Conservation (phyloP, 2,888 invertebrate species). For the Euphydryas editha region DNA sequence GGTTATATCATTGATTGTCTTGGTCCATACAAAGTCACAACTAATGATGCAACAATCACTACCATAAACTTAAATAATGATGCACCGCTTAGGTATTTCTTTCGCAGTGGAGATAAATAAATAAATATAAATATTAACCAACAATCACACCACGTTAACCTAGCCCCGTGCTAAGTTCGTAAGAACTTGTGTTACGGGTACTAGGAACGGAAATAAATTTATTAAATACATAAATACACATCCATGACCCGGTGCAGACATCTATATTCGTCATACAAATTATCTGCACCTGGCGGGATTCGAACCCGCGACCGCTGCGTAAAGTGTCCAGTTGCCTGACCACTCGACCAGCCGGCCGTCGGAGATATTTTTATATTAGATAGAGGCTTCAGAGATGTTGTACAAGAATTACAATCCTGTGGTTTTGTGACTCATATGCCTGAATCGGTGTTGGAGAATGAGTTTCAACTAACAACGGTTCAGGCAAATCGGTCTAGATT, state of each 20-base stretch:
- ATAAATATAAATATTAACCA: no score
- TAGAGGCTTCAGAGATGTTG: constrained; percentile 1
- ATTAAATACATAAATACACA: no score
- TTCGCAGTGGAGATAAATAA: not conserved
- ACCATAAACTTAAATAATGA: not conserved
- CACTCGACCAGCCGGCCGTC: no score
- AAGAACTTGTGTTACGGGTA: no score
- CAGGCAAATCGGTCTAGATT: not conserved
- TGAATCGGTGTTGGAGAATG: not conserved
- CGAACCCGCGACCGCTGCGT: no score
- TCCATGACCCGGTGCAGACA: no score
- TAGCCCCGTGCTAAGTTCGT: no score
- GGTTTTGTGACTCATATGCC: not conserved
- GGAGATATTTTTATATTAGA: constrained; percentile 10
- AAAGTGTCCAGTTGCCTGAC: no score
- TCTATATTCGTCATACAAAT: no score
- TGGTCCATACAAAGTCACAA: constrained; percentile 20
- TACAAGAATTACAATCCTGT: not conserved
- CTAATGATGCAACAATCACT: constrained; percentile 8
- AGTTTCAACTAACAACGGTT: not conserved
- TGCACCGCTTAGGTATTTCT: not conserved
- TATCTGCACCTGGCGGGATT: no score
- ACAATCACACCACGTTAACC: no score
- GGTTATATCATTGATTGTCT: constrained; percentile 18
- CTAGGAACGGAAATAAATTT: no score